These are phyloP conservation scores for Rambutsinella grinnellia DNA, from an alignment of 2,888 invertebrate species.

Conservation along the genomic window DNA sequence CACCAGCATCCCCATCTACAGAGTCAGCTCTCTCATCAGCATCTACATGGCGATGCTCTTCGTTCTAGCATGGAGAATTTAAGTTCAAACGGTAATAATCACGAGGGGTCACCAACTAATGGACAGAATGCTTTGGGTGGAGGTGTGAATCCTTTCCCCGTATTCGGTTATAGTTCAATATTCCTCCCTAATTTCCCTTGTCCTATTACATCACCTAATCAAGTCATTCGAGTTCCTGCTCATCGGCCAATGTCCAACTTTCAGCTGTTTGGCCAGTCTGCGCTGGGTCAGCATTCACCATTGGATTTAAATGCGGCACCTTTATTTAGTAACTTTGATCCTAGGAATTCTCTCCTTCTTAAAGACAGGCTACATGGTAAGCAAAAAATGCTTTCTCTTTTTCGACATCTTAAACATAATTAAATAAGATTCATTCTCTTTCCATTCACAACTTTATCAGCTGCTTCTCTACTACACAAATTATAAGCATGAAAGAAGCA, in stretches of 20 bases:
- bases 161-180: slow-evolving; percentile 66
- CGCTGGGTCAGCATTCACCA: slow-evolving; percentile 60
- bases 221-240: slow-evolving; percentile 70
- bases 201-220: slow-evolving; percentile 66
- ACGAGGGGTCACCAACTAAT: slow-evolving; percentile 33
- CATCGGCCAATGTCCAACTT: slow-evolving; percentile 75
- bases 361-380: slow-evolving; percentile 67
- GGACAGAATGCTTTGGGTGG: slow-evolving; percentile 42
- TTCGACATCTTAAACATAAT: no score
- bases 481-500: slow-evolving; percentile 33
- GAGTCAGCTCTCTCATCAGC: slow-evolving; percentile 50
- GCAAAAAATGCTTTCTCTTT: slow-evolving; percentile 23
- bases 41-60: slow-evolving; percentile 25
- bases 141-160: slow-evolving; percentile 65
- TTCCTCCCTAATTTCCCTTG: slow-evolving; percentile 66
- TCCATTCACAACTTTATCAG: no score
- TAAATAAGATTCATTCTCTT: no score
- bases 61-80: slow-evolving; percentile 45
- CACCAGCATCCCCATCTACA: slow-evolving; percentile 52
- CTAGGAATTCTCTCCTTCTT: slow-evolving; percentile 65
- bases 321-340: slow-evolving; percentile 66
- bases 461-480: slow-evolving; percentile 24
- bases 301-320: slow-evolving; percentile 65
- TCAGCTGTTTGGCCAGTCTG: slow-evolving; percentile 66
- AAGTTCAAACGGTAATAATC: slow-evolving; percentile 47